A percentile compares a stretch with the other conserved stretches of the same genome.
These are phyloP conservation scores for Peribatodes rhomboidaria DNA, from an alignment of 2,888 invertebrate genomes.

Conservation along the genomic window DNA sequence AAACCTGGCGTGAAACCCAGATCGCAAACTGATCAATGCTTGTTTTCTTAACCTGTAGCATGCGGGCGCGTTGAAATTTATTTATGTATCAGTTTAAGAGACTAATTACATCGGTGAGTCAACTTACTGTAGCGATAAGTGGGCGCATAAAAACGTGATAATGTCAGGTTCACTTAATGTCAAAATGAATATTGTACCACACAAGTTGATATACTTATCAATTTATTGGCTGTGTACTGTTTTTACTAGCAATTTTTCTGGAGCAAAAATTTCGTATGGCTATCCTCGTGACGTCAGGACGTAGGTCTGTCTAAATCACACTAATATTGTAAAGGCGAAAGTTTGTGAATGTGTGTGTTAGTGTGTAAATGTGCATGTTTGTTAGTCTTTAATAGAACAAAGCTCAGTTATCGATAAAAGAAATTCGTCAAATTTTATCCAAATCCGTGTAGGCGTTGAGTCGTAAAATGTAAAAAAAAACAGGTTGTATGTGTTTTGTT, in stretches of 20 bases:
- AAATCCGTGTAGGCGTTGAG: no score
- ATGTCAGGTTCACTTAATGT: slow-evolving; percentile 45
- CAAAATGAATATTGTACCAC: slow-evolving; percentile 30
- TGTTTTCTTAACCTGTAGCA: slow-evolving; percentile 47
- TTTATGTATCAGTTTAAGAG: slow-evolving; percentile 70
- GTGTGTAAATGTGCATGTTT: no score
- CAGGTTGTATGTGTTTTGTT: no score
- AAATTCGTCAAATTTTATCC: no score
- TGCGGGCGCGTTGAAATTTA: slow-evolving; percentile 58
- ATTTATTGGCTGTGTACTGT: background rate
- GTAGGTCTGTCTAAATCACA: no score
- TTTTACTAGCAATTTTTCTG: background rate
- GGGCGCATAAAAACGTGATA: slow-evolving; percentile 42
- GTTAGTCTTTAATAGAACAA: no score
- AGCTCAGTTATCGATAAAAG: no score
- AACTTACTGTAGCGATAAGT: slow-evolving; percentile 60
- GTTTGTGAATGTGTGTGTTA: no score
- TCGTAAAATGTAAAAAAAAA: no score
- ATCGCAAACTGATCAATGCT: slow-evolving; percentile 35
- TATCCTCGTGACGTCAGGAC: no score
- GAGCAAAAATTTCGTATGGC: no score
- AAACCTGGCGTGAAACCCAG: slow-evolving; percentile 32
- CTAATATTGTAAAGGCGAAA: no score
- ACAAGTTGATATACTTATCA: slow-evolving; percentile 20
- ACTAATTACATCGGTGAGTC: slow-evolving; percentile 68